These are phyloP conservation scores for Zhengitettix transpicula DNA, from an alignment of 2,888 invertebrate genomes.

Conservation along the genomic window DNA sequence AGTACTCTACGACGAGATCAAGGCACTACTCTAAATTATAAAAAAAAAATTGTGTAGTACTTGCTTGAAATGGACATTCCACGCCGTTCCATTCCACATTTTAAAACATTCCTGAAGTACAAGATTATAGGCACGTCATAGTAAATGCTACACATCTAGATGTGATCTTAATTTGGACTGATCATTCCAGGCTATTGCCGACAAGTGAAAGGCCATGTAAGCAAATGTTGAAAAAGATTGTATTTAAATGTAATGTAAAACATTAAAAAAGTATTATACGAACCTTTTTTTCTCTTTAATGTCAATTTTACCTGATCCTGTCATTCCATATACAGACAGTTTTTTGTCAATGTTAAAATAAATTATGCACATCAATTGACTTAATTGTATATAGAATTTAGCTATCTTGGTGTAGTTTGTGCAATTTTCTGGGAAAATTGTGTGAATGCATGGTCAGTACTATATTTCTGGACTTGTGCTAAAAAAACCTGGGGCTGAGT, in stretches of 20 bases:
- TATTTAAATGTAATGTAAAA: not conserved
- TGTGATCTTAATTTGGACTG: not conserved
- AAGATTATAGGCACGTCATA: not conserved
- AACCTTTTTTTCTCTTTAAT: too few species aligned
- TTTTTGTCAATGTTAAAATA: too few species aligned
- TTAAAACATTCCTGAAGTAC: not conserved
- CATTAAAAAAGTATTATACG: not conserved
- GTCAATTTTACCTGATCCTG: too few species aligned
- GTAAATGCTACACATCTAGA: not conserved
- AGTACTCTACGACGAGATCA: conserved; percentile 81
- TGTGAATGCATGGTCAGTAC: too few species aligned
- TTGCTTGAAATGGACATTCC: not conserved
- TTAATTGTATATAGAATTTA: too few species aligned
- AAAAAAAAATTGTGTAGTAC: not conserved
- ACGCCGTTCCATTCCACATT: not conserved
- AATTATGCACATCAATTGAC: too few species aligned
- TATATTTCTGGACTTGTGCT: too few species aligned
- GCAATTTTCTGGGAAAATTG: too few species aligned
- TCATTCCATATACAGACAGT: too few species aligned
- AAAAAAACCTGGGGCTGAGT: too few species aligned
- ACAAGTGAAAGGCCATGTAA: too few species aligned
- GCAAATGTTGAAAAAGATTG: not conserved
- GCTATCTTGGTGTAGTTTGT: too few species aligned
- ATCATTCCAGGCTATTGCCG: not conserved
- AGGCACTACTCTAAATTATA: conserved; percentile 31